A percentile compares a stretch with the other conserved stretches of the same genome.
phyloP scores from a whole-genome alignment of 2,888 invertebrate genomes.

The Hirudinaria manillensis region DNA sequence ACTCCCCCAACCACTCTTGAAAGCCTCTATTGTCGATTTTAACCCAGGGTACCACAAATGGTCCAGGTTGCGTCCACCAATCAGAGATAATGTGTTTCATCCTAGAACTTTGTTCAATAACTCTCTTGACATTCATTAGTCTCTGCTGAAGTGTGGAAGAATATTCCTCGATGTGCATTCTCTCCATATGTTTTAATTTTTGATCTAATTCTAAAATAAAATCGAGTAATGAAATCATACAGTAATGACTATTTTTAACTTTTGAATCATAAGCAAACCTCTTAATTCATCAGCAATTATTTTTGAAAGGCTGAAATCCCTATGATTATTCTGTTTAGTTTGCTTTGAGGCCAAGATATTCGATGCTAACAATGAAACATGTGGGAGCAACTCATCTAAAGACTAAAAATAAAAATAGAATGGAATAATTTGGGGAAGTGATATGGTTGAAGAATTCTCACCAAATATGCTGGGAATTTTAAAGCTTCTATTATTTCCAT shows the following conservation, averaged over 20 bases:
- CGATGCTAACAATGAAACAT: no score
- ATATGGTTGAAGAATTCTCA: no score
- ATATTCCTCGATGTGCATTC: conserved; percentile 39
- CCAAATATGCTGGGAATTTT: no score
- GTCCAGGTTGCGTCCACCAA: conserved; percentile 50
- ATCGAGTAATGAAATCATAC: no score
- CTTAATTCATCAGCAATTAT: background rate
- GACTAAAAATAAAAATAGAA: no score
- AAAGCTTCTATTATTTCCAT: no score
- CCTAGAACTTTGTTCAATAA: conserved; percentile 41
- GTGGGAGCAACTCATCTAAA: no score
- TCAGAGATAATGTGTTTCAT: conserved; percentile 41
- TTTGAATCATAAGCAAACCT: background rate
- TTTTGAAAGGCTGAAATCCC: background rate
- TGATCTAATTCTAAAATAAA: background rate
- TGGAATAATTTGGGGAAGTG: no score
- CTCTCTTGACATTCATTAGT: conserved; percentile 40
- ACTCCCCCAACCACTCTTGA: conserved; percentile 46
- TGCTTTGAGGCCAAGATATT: no score
- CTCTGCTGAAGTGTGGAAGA: conserved; percentile 44
- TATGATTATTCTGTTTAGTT: background rate
- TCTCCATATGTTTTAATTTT: background rate
- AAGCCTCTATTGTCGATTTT: conserved; percentile 43
- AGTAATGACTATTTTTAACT: no score
- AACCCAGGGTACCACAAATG: conserved; percentile 45